Evolutionary conservation across 37 sponge, comb jelly and placozoan species (phyloP).

Genomic region (Axinella damicornis): DNA sequence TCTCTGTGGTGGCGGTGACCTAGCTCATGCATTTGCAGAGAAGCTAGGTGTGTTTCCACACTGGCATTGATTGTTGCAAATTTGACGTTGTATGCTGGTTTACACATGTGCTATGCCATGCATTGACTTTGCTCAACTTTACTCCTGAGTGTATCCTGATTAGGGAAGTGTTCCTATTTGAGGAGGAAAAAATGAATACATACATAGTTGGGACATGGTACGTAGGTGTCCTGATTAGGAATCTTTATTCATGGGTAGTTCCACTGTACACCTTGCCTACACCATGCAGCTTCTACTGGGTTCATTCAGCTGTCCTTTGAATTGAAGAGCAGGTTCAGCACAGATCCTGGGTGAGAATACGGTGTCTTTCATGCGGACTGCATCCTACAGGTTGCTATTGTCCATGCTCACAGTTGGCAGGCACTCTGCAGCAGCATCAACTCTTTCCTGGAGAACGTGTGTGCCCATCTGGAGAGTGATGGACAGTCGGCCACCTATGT

Average conservation of each 20-base stretch:
- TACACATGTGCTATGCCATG: too few relatives aligned
- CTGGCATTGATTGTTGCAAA: background rate
- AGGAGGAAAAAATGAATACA: too few relatives aligned
- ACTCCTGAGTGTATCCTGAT: too few relatives aligned
- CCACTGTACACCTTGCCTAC: too few relatives aligned
- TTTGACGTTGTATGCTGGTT: too few relatives aligned
- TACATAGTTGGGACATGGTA: too few relatives aligned
- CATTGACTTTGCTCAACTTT: too few relatives aligned
- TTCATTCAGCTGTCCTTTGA: constrained; percentile 33
- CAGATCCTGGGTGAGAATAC: background rate
- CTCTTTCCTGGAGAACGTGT: constrained; percentile 34
- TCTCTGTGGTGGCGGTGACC: background rate
- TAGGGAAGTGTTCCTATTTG: too few relatives aligned
- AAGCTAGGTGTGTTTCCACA: background rate
- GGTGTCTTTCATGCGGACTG: background rate
- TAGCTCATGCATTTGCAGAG: background rate
- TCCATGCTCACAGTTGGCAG: background rate
- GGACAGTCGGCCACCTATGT: constrained; percentile 6
- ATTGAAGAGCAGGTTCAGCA: constrained; percentile 10
- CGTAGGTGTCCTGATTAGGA: too few relatives aligned
- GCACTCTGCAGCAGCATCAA: constrained; percentile 15
- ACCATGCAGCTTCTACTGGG: constrained; percentile 8
- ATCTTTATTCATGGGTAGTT: too few relatives aligned
- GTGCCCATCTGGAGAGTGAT: constrained; percentile 11
- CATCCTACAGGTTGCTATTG: background rate